Evolutionary conservation across 2,113 vertebrate species (phyloP).

Genomic region (Stomatorhinus ivindoensis): DNA sequence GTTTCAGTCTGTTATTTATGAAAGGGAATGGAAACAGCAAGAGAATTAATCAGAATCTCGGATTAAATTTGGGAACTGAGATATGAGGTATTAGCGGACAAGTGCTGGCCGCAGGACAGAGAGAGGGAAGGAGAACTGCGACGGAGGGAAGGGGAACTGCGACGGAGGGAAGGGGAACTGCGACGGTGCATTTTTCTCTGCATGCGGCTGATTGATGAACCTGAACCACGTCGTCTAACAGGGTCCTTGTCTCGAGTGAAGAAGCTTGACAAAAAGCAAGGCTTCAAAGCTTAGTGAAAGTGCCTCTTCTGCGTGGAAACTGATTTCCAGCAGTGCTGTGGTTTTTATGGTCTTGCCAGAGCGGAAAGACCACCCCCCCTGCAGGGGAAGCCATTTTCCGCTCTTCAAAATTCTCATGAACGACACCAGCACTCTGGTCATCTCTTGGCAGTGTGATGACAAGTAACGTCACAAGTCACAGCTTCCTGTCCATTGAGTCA

Average conservation of each 20-base stretch:
- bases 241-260: not conserved
- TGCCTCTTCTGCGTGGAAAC: not conserved
- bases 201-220: not conserved
- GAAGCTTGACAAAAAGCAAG: not conserved
- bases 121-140: not conserved
- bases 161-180: not conserved
- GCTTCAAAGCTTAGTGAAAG: not conserved
- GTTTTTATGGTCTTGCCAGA: not conserved
- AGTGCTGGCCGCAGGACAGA: not conserved
- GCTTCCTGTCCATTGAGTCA: not conserved
- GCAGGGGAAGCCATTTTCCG: not conserved
- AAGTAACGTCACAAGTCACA: not conserved
- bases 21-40: not conserved
- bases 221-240: not conserved
- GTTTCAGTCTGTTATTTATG: not conserved
- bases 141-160: not conserved
- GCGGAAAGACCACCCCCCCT: not conserved
- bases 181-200: not conserved
- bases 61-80: not conserved
- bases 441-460: not conserved
- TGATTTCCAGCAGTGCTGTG: not conserved
- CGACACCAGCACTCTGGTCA: not conserved
- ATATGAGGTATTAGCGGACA: not conserved
- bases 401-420: not conserved
- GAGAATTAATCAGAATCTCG: not conserved